Evolutionary conservation across 2,888 invertebrate species (phyloP).

Genomic region (Eudemis profundana): DNA sequence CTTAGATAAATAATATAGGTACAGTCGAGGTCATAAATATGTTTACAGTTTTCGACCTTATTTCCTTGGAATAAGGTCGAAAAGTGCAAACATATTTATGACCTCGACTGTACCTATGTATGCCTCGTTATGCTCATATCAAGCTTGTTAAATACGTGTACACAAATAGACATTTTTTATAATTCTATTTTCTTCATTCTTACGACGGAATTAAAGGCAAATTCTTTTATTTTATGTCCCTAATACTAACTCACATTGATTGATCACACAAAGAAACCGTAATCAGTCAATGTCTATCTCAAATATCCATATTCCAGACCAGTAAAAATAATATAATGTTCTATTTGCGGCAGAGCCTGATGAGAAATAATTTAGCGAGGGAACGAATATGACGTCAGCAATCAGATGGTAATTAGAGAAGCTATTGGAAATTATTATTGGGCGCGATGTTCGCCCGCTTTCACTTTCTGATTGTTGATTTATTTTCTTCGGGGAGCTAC

Average conservation of each 20-base stretch:
- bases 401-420: constrained; percentile 30
- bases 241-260: constrained; percentile 21
- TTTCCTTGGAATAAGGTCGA: no score
- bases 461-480: not conserved
- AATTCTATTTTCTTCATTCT: not conserved
- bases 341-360: not conserved
- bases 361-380: constrained; percentile 14
- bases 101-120: not conserved
- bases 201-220: no score
- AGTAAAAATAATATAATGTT: constrained; percentile 24
- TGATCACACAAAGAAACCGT: constrained; percentile 26
- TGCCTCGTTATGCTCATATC: not conserved
- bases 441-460: not conserved
- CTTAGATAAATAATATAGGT: no score
- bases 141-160: not conserved
- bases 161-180: not conserved
- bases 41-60: no score
- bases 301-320: constrained; percentile 23
- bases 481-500: not conserved
- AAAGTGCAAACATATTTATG: no score
- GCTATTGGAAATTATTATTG: constrained; percentile 23
- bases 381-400: constrained; percentile 16
- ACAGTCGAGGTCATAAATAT: no score
- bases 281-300: constrained; percentile 26
- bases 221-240: not conserved